Base-by-base conservation (phyloP, 2,888 invertebrate species). In the Hypselothyrea guttata region DNA sequence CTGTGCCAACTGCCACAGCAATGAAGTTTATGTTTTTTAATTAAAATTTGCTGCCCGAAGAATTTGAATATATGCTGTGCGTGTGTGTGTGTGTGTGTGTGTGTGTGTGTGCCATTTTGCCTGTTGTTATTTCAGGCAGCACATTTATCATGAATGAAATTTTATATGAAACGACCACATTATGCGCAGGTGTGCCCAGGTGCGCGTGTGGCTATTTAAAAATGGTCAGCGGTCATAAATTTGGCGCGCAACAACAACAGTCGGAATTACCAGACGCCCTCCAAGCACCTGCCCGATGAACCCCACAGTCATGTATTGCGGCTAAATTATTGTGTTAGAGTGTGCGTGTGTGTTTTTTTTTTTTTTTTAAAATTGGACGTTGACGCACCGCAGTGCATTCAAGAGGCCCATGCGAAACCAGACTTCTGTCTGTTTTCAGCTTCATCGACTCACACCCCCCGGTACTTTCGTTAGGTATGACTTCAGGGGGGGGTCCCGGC, bases 161-260 rank as follows among this genome's bases (percentile, higher is more conserved):
- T 71, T 72, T 72, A 70, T 70, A 68, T 72, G 62, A 46, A 70
- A 74, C 71, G 58, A 79, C 85, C 79, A 63, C 79, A 79, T 85
- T 85, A 79, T 79, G 79, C 79, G 81, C 79, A 79, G 79, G 84
- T 79, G 85, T 79, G 79, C 81, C 56, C 85, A 76, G 84, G 81
- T 79, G 84, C 81, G 74, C 81, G 56, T 62, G 83, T 64, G 84
- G 84, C 85, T 79, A 79, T 79, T 79, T 85, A 70, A 85, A 78
- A 79, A 83, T 79, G 79, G 85, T 85, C 84, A 76, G 79, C 65
- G 74, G 59, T 73, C 81, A 83, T 79, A 79, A 79, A 79, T 79
- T 85, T 68, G 5, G 18, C 73, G 73, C 68, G 53, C 22, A 22
- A 22, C 22, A 22, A 22, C 22, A 22, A 22, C 22, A 22, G 3